Evolutionary conservation across 2,113 vertebrate genomes (phyloP).

Genomic region (Rhadina sibilatrix): DNA sequence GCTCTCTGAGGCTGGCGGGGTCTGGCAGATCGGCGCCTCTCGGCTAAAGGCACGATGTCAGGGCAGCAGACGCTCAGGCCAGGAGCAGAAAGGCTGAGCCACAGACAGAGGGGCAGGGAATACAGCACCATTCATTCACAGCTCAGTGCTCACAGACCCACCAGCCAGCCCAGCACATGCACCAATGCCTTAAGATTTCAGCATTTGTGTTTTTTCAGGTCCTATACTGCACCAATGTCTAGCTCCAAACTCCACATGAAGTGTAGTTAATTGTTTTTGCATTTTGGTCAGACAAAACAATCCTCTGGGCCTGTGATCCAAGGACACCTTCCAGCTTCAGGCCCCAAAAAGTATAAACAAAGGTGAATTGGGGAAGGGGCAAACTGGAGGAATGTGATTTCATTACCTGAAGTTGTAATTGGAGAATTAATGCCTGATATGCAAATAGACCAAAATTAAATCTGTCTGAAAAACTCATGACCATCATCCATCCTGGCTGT

Average conservation of each 20-base stretch:
- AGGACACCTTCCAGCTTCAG: not conserved
- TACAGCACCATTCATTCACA: fast-evolving
- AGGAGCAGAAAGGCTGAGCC: not conserved
- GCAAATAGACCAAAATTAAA: not conserved
- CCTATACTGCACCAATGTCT: not conserved
- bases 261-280: no score
- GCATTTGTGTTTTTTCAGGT: not conserved
- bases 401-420: not conserved
- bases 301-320: not conserved
- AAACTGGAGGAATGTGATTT: not conserved
- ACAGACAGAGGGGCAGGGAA: not conserved
- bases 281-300: not conserved
- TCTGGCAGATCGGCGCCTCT: not conserved
- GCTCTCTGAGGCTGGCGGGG: not conserved
- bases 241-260: no score
- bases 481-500: not conserved
- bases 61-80: not conserved
- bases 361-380: not conserved
- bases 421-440: not conserved
- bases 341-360: not conserved
- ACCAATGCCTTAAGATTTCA: not conserved
- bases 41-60: not conserved
- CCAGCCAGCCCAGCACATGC: not conserved
- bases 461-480: not conserved
- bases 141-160: not conserved